Base-by-base conservation (phyloP, 2,797 vertebrate species). In the Chanos chanos region DNA sequence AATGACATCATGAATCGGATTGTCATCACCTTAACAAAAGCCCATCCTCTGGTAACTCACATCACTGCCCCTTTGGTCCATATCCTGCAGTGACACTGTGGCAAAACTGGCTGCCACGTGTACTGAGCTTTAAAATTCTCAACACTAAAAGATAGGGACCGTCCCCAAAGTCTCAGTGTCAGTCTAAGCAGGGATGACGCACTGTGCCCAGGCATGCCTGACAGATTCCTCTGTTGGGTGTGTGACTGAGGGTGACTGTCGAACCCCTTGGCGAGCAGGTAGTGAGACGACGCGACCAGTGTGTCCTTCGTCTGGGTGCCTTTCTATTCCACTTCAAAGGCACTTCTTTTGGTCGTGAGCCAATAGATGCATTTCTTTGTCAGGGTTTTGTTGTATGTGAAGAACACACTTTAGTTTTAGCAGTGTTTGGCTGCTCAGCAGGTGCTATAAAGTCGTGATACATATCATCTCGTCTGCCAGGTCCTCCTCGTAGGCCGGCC, bases 401-500 rank as follows among this genome's bases (percentile, higher is more conserved):
- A 57, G 56, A 79, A 54, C 54, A 53, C 70, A 74, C 34, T 24
- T 61, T 45, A 34, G 40, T 49, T 52, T 53, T 49, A 65, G 74
- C 47, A 24, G 55, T n/a, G n/a, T n/a, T n/a, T 59, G 12, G 25
- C 37, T 74, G 61, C 77, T 72, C 70, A 71, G 83, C 79, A 73
- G 78, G 81, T 87, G 92, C 93, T 99, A 99, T 94, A 99, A 96
- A 76, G 93, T 95, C 8, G 97, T 99, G 80, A 99, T 94, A 87
- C 97, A 99, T 77, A 99, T 99, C 96, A 99, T 99, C 83, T 99
- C 97, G 33, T 98, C 97, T 8, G 94, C 94, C 85, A 99, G 90
- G 81, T 99, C 97, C 84, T 99, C 96, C 86, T 99, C 97, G 0
- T 97, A 97, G 64, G 78, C 87, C 58, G 72, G 81, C 64, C 84